Conservation (phyloP, 2,888 invertebrate species). For the Eupithecia dodoneata region DNA sequence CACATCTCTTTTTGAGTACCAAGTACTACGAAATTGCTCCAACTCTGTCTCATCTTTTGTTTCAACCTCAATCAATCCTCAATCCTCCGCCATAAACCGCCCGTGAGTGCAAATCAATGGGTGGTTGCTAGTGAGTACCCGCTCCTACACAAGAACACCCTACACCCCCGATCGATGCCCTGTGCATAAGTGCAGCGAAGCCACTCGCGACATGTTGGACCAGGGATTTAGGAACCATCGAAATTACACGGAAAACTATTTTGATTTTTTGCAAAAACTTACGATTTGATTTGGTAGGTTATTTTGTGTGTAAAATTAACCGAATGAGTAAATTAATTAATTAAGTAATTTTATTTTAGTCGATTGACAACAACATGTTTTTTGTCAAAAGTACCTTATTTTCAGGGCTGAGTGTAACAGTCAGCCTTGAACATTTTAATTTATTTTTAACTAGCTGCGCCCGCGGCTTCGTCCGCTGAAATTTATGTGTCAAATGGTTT, state of each 20-base stretch:
- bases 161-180: slow-evolving; percentile 26
- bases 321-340: not conserved
- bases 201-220: not conserved
- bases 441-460: too few relatives aligned
- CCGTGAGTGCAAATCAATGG: slow-evolving; percentile 20
- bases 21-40: not conserved
- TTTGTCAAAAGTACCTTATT: too few relatives aligned
- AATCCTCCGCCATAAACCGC: slow-evolving; percentile 5
- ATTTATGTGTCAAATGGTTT: too few relatives aligned
- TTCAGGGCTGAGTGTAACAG: too few relatives aligned
- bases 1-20: not conserved
- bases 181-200: slow-evolving; percentile 15
- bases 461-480: too few relatives aligned
- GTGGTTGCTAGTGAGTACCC: slow-evolving; percentile 11
- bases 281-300: not conserved
- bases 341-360: not conserved
- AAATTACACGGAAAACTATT: not conserved
- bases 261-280: not conserved
- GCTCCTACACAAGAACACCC: slow-evolving; percentile 7
- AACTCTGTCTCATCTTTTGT: not conserved
- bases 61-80: not conserved
- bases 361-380: too few relatives aligned
- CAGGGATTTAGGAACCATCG: not conserved
- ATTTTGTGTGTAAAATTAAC: not conserved
- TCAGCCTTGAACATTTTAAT: too few relatives aligned